Conservation (phyloP, 2,888 invertebrate genomes). For the Pristionchus entomophagus region DNA sequence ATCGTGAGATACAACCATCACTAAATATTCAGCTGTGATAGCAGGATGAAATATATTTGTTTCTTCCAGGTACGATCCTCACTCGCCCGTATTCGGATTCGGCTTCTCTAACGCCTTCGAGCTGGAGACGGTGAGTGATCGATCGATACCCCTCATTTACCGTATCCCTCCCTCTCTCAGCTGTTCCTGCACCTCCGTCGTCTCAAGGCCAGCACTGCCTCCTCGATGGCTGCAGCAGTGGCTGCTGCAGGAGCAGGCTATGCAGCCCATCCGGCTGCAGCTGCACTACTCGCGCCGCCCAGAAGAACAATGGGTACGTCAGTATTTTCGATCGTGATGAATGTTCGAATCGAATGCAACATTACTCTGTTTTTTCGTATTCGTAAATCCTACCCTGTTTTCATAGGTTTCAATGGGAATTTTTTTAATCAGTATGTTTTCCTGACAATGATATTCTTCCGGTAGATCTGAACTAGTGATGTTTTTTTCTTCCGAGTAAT, state of each 20-base stretch:
- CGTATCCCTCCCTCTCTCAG: neutral
- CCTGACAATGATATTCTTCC: too few species aligned
- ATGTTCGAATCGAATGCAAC: too few species aligned
- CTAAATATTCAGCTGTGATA: too few species aligned
- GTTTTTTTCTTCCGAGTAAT: too few species aligned
- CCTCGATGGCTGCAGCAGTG: conserved; percentile 10
- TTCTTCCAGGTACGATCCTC: conserved; percentile 38
- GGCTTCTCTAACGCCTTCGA: conserved; percentile 43
- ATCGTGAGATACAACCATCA: too few species aligned
- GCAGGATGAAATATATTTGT: too few species aligned
- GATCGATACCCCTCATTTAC: neutral
- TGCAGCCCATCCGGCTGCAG: conserved; percentile 20
- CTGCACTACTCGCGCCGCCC: neutral
- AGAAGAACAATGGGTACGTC: neutral
- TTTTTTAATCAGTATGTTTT: too few species aligned
- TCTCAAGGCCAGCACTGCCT: conserved; percentile 33
- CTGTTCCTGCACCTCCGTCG: conserved; percentile 43
- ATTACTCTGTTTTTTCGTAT: too few species aligned
- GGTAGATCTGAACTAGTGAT: too few species aligned
- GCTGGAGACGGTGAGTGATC: conserved; percentile 21
- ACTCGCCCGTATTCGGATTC: conserved; percentile 45
- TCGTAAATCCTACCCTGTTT: too few species aligned
- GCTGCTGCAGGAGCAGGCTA: conserved; percentile 11
- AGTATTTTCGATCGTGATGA: too few species aligned
- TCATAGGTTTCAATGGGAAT: too few species aligned